Percentiles rank a stretch among this genome's conserved stretches.
phyloP scores from a whole-genome alignment of 2,797 vertebrate genomes.

The Naso thynnoides region DNA sequence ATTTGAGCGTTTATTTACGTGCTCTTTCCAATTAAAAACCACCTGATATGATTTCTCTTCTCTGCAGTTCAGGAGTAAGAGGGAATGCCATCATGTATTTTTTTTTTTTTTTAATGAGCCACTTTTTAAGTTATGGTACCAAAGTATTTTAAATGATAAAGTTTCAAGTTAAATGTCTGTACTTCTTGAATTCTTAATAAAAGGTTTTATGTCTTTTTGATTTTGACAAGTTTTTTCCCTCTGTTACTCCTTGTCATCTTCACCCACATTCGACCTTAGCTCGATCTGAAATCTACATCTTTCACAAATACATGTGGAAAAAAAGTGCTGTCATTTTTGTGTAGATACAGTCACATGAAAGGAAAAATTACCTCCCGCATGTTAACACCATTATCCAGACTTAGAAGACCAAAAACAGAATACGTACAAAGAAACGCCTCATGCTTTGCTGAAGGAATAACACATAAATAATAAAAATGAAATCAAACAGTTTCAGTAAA shows the following conservation, averaged over 20 bases:
- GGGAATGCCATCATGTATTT: not conserved
- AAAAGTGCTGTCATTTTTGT: not conserved
- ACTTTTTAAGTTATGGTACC: not conserved
- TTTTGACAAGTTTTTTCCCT: not conserved
- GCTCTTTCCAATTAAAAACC: slow-evolving; percentile 4
- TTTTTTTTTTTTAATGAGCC: not conserved
- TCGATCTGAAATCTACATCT: not conserved
- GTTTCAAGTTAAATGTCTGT: not conserved
- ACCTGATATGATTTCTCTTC: not conserved
- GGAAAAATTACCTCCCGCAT: not conserved
- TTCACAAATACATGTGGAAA: not conserved
- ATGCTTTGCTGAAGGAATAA: not conserved
- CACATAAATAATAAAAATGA: not conserved
- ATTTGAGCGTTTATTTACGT: not conserved
- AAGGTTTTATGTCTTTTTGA: not conserved
- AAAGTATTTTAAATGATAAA: not conserved
- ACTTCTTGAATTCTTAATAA: not conserved
- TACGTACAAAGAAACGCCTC: not conserved
- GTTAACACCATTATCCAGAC: not conserved
- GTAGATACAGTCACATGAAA: not conserved
- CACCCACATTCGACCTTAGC: not conserved
- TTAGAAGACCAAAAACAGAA: not conserved
- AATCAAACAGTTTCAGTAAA: slow-evolving; percentile 63
- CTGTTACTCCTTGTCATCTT: not conserved
- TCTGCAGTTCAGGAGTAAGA: not conserved